These are phyloP conservation scores for Clostera curtula DNA, from an alignment of 2,888 invertebrate genomes.

Conservation along the genomic window DNA sequence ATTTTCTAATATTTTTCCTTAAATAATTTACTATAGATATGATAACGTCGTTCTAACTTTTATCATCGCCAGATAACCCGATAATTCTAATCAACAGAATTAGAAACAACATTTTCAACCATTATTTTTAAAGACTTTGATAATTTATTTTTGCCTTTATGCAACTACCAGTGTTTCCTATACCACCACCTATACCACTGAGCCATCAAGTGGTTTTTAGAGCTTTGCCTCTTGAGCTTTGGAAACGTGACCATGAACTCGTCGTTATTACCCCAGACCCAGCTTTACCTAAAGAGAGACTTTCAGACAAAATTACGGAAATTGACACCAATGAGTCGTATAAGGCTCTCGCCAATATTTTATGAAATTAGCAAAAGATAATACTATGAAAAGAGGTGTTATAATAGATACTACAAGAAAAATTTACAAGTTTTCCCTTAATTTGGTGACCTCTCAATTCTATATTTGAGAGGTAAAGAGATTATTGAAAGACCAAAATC, in stretches of 20 bases:
- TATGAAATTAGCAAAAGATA: neutral
- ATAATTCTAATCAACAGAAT: no score
- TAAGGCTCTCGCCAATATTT: neutral
- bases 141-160: no score
- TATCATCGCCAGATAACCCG: no score
- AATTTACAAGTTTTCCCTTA: neutral
- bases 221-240: conserved; percentile 35
- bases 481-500: conserved; percentile 2
- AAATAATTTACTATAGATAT: no score
- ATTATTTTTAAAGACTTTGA: no score
- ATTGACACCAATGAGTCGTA: conserved; percentile 30
- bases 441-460: neutral
- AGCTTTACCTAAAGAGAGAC: conserved; percentile 12
- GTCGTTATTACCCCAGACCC: conserved; percentile 43
- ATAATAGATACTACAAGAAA: neutral
- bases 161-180: no score
- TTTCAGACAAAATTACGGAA: conserved; percentile 35
- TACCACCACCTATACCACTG: no score
- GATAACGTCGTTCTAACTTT: no score
- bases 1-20: no score
- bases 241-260: conserved; percentile 46
- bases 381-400: conserved; percentile 2
- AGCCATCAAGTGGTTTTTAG: conserved; percentile 50
- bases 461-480: conserved; percentile 1
- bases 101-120: no score